phyloP scores from a whole-genome alignment of 1,140 invertebrate genomes.

The Helicoverpa armigera region DNA sequence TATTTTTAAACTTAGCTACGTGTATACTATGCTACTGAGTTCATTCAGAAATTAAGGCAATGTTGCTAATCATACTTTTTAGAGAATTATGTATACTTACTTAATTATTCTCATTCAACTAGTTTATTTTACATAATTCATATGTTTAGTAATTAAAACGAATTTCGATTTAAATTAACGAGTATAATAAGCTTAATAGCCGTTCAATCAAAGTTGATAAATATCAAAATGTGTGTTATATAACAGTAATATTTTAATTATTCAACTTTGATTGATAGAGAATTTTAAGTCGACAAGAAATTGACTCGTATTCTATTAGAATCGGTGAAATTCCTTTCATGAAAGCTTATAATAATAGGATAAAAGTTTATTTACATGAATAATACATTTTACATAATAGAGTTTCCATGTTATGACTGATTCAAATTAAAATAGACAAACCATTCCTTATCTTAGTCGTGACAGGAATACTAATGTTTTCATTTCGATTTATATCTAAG shows the following conservation, averaged over 20 bases:
- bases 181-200: background rate
- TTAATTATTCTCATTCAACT: background rate
- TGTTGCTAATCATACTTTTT: no score
- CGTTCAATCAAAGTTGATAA: background rate
- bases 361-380: constrained; percentile 28
- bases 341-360: constrained; percentile 16
- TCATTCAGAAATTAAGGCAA: no score
- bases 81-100: background rate
- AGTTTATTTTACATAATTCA: no score
- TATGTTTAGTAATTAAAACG: background rate
- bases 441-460: constrained; percentile 10
- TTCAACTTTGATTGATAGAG: background rate
- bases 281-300: background rate
- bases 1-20: background rate
- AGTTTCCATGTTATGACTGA: constrained; percentile 23
- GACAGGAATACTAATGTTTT: constrained; percentile 37
- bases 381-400: constrained; percentile 27
- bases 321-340: background rate
- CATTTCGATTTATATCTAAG: constrained; percentile 43
- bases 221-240: background rate
- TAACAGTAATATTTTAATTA: constrained; percentile 15
- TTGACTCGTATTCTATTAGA: background rate
- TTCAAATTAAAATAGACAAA: constrained; percentile 40
- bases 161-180: background rate
- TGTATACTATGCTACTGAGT: no score